These are phyloP conservation scores for Schizaphis graminum DNA, from an alignment of 2,888 invertebrate genomes.

Conservation along the genomic window DNA sequence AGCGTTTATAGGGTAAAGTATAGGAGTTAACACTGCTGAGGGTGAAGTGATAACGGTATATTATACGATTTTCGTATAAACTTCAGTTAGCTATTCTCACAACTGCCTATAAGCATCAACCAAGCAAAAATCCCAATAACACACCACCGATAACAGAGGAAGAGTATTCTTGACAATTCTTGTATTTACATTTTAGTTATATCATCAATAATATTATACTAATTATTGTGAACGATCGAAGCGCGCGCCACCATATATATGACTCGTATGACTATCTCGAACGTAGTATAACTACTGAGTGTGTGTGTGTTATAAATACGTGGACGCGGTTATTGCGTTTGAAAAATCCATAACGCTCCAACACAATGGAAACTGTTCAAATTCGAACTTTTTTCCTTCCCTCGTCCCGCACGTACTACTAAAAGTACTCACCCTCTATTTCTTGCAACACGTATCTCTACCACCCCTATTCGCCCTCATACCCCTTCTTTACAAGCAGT, in stretches of 20 bases:
- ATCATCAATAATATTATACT: neutral
- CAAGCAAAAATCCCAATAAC: neutral
- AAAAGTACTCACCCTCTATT: neutral
- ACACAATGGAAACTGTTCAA: conserved; percentile 43
- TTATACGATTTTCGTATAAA: neutral
- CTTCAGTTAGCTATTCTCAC: neutral
- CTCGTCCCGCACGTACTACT: neutral
- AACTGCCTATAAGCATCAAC: neutral
- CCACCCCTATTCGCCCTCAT: neutral
- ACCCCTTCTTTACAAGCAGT: neutral
- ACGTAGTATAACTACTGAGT: neutral
- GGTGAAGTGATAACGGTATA: neutral
- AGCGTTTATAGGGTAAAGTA: neutral
- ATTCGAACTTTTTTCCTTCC: conserved; percentile 45
- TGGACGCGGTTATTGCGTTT: conserved; percentile 14
- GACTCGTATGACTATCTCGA: neutral
- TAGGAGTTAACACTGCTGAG: too few species aligned
- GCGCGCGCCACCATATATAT: neutral
- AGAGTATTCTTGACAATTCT: neutral
- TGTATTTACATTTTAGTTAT: neutral
- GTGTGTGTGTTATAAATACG: neutral
- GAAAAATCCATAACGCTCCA: conserved; percentile 42
- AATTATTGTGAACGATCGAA: neutral
- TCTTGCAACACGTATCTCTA: conserved; percentile 4
- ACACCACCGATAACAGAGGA: neutral